Evolutionary conservation across 2,888 invertebrate genomes (phyloP), one percentile per base, ranked within the genome.

Genomic region (Drosophila prolongata): DNA sequence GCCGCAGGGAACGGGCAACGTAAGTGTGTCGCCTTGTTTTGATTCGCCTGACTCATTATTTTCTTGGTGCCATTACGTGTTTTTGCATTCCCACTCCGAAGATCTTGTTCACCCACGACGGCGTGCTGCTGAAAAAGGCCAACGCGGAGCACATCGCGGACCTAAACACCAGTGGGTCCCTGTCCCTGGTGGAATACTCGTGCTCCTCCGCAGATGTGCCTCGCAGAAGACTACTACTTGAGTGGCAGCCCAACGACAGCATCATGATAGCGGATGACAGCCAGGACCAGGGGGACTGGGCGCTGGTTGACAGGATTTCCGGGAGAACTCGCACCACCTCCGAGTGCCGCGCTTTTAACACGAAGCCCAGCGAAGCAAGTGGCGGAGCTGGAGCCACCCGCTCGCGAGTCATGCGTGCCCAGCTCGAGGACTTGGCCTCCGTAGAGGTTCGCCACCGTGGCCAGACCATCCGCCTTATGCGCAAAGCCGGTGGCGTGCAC

Each of bases 201-300:
- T 14, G 47, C n/a, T 16, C 47, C 30, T 19, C 54, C 9, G n/a
- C 54, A 11, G 69, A 73, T n/a, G 92, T 93, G 24, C 76, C 87
- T 0, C 79, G 80, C 57, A 92, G 92, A 78, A 94, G 94, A n/a
- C 94, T 94, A 73, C 95, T 94, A 77, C 94, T 97, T 58, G 97
- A 97, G 91, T 97, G 97, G 97, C 95, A 95, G 89, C 96, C 96
- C 0, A 95, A 95, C 70, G 96, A 97, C 90, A 91, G 90, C 64
- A 92, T 92, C n/a, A 93, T 96, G 75, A 96, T 97, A 13, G 94
- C 94, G 9, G 96, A 96, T 78, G 96, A 96, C 78, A 94, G 94
- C 1, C 96, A 96, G 85, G 96, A 96, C 89, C 96, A 96, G 87
- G 97, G 96, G 88, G 92, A 92, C 34, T 97, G 97, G 97, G 96